Evolutionary conservation across 2,888 invertebrate genomes (phyloP).

Genomic region (Perdita meconis): DNA sequence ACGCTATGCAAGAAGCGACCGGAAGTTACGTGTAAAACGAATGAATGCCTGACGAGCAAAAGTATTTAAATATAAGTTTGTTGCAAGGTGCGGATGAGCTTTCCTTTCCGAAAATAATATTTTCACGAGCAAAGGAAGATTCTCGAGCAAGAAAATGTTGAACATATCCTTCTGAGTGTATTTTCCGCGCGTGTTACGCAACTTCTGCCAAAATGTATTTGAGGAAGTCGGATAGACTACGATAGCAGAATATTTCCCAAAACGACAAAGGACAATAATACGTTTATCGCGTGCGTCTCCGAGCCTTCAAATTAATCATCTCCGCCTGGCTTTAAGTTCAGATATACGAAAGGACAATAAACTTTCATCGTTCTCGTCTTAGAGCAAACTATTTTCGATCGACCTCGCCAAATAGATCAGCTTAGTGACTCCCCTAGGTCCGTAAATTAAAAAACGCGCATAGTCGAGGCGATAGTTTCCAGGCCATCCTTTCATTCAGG

Average conservation of each 20-base stretch:
- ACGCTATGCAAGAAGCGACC: background rate
- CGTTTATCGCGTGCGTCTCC: background rate
- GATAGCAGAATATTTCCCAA: conserved; percentile 37
- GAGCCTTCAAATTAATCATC: background rate
- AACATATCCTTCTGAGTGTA: conserved; percentile 24
- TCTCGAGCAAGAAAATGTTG: no score
- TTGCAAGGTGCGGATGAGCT: no score
- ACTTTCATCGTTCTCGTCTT: conserved; percentile 9
- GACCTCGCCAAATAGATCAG: background rate
- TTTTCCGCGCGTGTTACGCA: background rate
- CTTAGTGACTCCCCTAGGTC: no score
- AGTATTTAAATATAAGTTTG: conserved; percentile 16
- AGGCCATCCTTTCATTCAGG: background rate
- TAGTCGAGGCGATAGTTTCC: background rate
- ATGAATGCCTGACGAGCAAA: background rate
- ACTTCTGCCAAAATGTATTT: conserved; percentile 9
- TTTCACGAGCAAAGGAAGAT: background rate
- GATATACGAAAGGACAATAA: conserved; percentile 49
- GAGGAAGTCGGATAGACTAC: background rate
- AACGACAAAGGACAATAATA: conserved; percentile 49
- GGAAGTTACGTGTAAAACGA: background rate
- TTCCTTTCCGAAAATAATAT: conserved; percentile 1
- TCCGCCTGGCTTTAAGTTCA: conserved; percentile 10
- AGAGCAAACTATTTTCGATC: background rate
- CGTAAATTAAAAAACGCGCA: background rate